phyloP scores from a whole-genome alignment of 2,888 invertebrate genomes.

The Lordiphosa fenestrarum region DNA sequence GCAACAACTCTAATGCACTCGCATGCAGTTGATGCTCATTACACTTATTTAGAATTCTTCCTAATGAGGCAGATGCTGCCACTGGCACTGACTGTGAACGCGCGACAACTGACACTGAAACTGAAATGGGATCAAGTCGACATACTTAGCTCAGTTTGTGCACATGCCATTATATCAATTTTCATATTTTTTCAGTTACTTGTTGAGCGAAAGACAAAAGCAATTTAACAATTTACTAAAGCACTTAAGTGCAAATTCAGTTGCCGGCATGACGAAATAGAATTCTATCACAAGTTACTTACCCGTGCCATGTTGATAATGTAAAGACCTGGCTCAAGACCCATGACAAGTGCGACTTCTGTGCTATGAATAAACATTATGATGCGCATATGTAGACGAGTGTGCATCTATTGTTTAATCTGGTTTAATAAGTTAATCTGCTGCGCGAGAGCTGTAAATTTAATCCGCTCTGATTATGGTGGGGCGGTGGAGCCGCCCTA shows the following conservation, averaged over 20 bases:
- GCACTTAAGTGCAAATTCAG: conserved; percentile 68
- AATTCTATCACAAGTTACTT: conserved; percentile 18
- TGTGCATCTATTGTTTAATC: conserved; percentile 17
- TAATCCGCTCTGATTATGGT: conserved; percentile 52
- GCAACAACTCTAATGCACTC: no score
- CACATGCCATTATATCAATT: conserved; percentile 70
- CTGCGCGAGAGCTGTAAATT: conserved; percentile 43
- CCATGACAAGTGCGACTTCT: conserved; percentile 19
- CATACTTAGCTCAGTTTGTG: conserved; percentile 42
- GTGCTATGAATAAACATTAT: conserved; percentile 60
- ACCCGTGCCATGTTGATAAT: conserved; percentile 19
- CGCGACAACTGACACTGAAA: conserved; percentile 42
- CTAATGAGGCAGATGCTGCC: conserved; percentile 8
- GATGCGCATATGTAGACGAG: background rate
- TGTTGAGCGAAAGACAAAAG: conserved; percentile 64
- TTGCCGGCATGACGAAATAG: conserved; percentile 22
- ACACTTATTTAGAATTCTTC: no score
- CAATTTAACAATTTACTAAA: conserved; percentile 78
- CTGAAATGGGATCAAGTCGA: conserved; percentile 44
- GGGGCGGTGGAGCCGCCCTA: conserved; percentile 31
- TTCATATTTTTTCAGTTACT: conserved; percentile 58
- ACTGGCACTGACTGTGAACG: conserved; percentile 19
- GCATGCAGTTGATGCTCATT: no score
- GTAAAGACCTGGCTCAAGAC: conserved; percentile 25
- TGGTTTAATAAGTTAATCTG: conserved; percentile 28